phyloP scores from a whole-genome alignment of 2,888 invertebrate species.

The Drosophila meridiana region DNA sequence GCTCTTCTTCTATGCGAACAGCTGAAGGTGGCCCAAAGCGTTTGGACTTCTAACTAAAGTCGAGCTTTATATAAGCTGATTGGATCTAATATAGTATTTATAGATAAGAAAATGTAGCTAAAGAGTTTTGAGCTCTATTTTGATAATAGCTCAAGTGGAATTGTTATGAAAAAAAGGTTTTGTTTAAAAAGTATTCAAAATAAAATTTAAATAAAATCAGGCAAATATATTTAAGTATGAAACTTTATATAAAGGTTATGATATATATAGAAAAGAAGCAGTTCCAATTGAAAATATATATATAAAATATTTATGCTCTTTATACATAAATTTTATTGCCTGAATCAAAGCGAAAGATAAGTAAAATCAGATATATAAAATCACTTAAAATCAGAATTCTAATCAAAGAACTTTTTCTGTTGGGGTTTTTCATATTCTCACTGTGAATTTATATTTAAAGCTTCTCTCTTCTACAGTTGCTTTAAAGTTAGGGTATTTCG shows the following conservation, averaged over 20 bases:
- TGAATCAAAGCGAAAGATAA: not conserved
- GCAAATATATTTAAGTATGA: not conserved
- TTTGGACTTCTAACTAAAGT: constrained; percentile 5
- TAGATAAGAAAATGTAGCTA: not conserved
- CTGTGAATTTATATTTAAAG: not conserved
- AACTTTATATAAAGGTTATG: not conserved
- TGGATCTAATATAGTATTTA: not conserved
- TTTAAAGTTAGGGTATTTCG: constrained; percentile 22
- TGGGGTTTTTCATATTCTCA: not conserved
- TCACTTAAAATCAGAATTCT: not conserved
- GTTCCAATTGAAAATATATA: not conserved
- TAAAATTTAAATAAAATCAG: not conserved
- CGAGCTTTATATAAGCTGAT: not conserved
- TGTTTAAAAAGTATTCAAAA: not conserved
- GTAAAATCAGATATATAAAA: no score
- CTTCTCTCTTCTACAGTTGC: not conserved
- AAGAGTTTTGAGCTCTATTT: not conserved
- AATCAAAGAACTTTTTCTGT: not conserved
- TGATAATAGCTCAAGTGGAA: not conserved
- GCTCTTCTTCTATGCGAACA: constrained; percentile 21
- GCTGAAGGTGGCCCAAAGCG: not conserved
- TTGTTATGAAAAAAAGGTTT: not conserved
- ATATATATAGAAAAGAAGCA: not conserved
- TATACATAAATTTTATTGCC: not conserved
- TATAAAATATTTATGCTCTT: not conserved